A percentile compares a stretch with the other conserved stretches of the same genome.
Conservation (phyloP, 37 sponge, comb jelly and placozoan species). For the Spongia lamella region DNA sequence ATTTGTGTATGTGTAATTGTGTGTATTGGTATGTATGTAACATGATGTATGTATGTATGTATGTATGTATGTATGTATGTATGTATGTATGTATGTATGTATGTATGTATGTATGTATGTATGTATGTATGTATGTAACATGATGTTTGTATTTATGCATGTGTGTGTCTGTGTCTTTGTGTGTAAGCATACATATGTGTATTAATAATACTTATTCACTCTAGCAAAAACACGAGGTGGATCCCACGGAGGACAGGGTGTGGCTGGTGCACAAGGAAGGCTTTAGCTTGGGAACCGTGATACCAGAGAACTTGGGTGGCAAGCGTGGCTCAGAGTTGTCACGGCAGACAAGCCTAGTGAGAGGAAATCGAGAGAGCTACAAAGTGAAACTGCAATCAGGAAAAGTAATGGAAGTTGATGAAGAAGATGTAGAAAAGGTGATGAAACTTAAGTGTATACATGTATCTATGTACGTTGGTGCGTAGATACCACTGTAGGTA, state of each 20-base stretch:
- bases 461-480: constrained; percentile 7
- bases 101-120: no score
- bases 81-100: no score
- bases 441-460: constrained; percentile 3
- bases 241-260: constrained; percentile 47
- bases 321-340: background rate
- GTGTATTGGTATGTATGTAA: no score
- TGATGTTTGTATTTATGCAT: no score
- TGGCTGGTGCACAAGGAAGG: constrained; percentile 89
- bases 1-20: no score
- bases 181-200: background rate
- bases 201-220: no score
- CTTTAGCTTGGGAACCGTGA: constrained; percentile 59
- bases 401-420: constrained; percentile 69
- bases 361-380: constrained; percentile 4
- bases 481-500: constrained; percentile 1
- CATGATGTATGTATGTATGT: no score
- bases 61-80: no score
- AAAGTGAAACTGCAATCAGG: constrained; percentile 60
- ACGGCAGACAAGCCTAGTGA: constrained; percentile 20
- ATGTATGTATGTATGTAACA: background rate
- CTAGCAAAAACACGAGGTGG: no score
- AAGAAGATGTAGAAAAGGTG: constrained; percentile 81
- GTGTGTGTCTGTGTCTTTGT: no score
- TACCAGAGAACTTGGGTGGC: constrained; percentile 21